Base-by-base conservation (phyloP, 1,140 invertebrate genomes). In the Caerostris darwini region DNA sequence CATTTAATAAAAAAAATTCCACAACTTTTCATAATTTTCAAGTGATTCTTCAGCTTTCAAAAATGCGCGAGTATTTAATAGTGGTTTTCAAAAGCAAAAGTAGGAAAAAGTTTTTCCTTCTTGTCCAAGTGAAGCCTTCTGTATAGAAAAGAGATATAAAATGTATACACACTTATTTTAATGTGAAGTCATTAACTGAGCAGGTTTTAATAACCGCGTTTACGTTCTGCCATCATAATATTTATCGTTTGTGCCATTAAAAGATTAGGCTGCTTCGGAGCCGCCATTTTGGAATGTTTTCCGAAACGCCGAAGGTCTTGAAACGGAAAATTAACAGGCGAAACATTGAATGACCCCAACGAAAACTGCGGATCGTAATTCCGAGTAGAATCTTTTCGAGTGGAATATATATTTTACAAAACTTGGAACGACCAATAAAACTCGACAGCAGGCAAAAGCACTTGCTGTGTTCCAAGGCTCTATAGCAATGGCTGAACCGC, bases 251-350 rank as follows among this genome's bases (percentile, higher is more conserved):
- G 90, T 5, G 81, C 90, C 81, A 92, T 92, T 92, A 92, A 92
- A 92, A 92, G 81, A 92, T 92, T 92, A 92, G 58, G 58, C 61
- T 64, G n/a, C 58, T 58, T 81, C 56, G 57, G 56, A 10, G 77
- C 53, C 90, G 59, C 82, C 90, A 69, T 92, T 85, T 92, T 92
- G 71, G 14, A 83, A 92, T 64, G 50, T 92, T 92, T 67, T 92
- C 56, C 64, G 34, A 59, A 61, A 69, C 61, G 14, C 57, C 19
- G 69, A 59, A 90, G 54, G 59, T 91, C 56, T 61, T 17, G 82
- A 34, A 92, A 92, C 90, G 61, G 81, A 92, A 92, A 92, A 92
- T 92, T 92, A 92, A 92, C 90, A 92, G 54, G 90, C 90, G 90
- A 92, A 69, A 85, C 90, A 85, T 85, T 92, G 90, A 92, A 92